phyloP scores from a whole-genome alignment of 2,797 vertebrate species.

The Bucorvus abyssinicus region DNA sequence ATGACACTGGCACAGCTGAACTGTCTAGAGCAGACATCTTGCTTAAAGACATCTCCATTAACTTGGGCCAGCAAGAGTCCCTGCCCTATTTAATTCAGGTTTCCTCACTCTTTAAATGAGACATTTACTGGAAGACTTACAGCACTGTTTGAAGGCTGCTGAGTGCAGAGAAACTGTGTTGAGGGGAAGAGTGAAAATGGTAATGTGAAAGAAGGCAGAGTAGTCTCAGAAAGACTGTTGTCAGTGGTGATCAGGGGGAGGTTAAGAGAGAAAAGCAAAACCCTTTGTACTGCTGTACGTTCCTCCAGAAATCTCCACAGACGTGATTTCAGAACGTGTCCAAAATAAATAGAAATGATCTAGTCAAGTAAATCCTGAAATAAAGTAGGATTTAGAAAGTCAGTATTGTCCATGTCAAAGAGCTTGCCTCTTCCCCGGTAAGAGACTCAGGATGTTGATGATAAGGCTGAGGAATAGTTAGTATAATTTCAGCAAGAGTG shows the following conservation, averaged over 20 bases:
- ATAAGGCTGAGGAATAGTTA: not conserved
- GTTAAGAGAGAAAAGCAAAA: not conserved
- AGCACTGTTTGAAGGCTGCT: constrained; percentile 37
- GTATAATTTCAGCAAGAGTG: not conserved
- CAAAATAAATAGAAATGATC: constrained; percentile 8
- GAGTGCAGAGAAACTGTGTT: constrained; percentile 25
- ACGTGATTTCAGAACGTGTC: not conserved
- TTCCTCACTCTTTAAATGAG: constrained; percentile 54
- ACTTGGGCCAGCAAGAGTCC: not conserved
- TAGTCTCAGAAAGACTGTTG: not conserved
- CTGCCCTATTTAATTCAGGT: constrained; percentile 62
- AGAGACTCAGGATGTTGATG: not conserved
- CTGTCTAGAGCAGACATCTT: constrained; percentile 48
- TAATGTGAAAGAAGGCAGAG: constrained; percentile 12
- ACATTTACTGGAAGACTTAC: constrained; percentile 60
- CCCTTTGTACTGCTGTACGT: not conserved
- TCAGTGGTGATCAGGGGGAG: not conserved
- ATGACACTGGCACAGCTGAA: not conserved
- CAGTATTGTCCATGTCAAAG: not conserved
- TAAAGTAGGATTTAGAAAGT: not conserved
- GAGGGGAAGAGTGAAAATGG: not conserved
- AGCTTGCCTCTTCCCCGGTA: not conserved
- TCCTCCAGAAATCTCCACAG: not conserved
- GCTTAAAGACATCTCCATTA: constrained; percentile 65
- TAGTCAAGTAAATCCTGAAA: not conserved